Percentiles rank a stretch among this genome's conserved stretches.
phyloP scores from a whole-genome alignment of 1,140 invertebrate genomes.

The Tetragonula clypearis region DNA sequence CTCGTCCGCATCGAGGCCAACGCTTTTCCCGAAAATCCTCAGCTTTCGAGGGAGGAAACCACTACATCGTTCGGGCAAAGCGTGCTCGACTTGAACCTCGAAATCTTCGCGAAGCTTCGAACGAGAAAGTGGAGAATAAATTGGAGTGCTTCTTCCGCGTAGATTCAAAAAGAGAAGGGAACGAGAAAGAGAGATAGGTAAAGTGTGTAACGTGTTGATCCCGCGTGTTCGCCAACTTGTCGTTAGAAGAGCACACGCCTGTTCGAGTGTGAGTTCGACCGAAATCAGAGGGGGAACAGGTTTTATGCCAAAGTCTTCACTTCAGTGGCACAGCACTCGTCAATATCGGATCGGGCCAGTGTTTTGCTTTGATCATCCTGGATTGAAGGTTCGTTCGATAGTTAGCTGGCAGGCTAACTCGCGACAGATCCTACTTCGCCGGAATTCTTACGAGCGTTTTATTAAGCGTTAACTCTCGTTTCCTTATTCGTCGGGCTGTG shows the following conservation, averaged over 20 bases:
- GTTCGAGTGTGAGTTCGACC: too few relatives aligned
- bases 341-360: too few relatives aligned
- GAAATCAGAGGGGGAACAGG: too few relatives aligned
- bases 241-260: background rate
- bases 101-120: background rate
- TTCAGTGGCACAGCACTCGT: background rate
- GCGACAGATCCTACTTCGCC: constrained; percentile 46
- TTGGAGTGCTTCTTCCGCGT: background rate
- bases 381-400: constrained; percentile 24
- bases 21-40: too few relatives aligned
- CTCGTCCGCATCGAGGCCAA: too few relatives aligned
- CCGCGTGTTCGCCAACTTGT: background rate
- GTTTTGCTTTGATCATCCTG: constrained; percentile 1
- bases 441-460: constrained; percentile 41
- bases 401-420: constrained; percentile 25
- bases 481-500: background rate
- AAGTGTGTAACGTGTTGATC: background rate
- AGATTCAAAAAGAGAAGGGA: too few relatives aligned
- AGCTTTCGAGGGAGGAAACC: too few relatives aligned
- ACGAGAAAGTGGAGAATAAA: background rate
- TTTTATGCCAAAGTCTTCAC: constrained; percentile 7
- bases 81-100: background rate
- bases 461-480: constrained; percentile 27
- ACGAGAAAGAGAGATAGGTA: background rate
- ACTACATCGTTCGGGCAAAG: background rate